A percentile compares a stretch with the other conserved stretches of the same genome.
These are phyloP conservation scores for Pseudotriccus pelzelni DNA, from an alignment of 2,797 vertebrate species.

Conservation along the genomic window DNA sequence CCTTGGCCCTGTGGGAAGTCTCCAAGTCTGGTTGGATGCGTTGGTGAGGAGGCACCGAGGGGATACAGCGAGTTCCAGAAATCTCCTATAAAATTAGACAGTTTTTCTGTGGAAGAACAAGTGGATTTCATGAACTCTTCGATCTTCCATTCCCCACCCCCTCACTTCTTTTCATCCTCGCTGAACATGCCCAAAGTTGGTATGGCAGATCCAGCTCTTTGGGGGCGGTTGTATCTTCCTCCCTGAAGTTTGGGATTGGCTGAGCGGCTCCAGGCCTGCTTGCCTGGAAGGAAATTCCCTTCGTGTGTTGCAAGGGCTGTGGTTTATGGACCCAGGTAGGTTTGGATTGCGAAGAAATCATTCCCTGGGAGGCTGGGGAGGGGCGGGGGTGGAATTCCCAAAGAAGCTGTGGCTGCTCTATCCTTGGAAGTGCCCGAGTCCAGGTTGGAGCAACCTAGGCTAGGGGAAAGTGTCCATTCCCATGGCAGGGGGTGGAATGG, in stretches of 20 bases:
- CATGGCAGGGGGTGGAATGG: not conserved
- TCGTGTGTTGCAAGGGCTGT: not conserved
- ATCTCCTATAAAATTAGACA: not conserved
- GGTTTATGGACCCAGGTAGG: not conserved
- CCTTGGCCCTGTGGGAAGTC: not conserved
- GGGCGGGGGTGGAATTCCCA: not conserved
- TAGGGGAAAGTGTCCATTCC: not conserved
- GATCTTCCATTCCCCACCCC: not conserved
- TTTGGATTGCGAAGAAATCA: not conserved
- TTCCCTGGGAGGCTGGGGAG: accelerated
- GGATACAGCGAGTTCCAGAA: not conserved
- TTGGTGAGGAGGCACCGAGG: not conserved
- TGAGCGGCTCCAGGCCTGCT: not conserved
- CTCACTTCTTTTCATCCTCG: not conserved
- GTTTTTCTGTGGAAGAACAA: not conserved
- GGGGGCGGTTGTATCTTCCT: not conserved
- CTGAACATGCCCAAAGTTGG: not conserved
- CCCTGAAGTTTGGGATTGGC: not conserved
- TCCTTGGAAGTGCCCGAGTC: not conserved
- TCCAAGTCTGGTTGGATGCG: not conserved
- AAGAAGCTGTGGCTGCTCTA: not conserved
- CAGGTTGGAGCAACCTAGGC: accelerated
- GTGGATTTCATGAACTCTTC: not conserved
- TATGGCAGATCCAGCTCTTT: not conserved
- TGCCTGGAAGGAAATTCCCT: not conserved